phyloP scores from a whole-genome alignment of 2,797 vertebrate genomes.

The Synaphobranchus kaupii region DNA sequence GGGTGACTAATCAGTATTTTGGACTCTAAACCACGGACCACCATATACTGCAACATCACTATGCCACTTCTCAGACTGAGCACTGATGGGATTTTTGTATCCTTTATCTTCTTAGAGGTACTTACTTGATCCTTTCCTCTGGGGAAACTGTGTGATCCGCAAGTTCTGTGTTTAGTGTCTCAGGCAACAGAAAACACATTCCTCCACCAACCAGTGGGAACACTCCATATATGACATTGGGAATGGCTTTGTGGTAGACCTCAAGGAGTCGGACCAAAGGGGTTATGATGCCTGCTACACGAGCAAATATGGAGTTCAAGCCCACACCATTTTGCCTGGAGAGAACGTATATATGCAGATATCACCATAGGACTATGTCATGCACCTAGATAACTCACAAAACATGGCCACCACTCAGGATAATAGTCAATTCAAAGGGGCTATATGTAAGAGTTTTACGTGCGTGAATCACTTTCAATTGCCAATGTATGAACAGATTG shows the following conservation, averaged over 20 bases:
- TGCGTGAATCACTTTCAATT: too few species aligned
- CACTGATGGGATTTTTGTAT: neutral
- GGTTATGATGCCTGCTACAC: slow-evolving; percentile 78
- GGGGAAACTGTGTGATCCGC: slow-evolving; percentile 62
- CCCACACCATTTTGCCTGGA: slow-evolving; percentile 83
- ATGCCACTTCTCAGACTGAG: neutral
- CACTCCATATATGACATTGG: slow-evolving; percentile 78
- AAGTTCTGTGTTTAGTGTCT: slow-evolving; percentile 74
- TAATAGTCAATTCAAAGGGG: too few species aligned
- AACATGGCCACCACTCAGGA: neutral
- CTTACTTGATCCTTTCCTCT: slow-evolving; percentile 52
- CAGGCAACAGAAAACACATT: slow-evolving; percentile 78
- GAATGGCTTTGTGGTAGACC: slow-evolving; percentile 69
- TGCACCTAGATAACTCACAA: neutral
- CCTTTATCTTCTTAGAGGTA: neutral
- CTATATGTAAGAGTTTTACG: too few species aligned
- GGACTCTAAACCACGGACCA: too few species aligned
- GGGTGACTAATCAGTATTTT: neutral
- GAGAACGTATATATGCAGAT: neutral
- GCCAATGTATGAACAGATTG: too few species aligned
- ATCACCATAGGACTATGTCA: neutral
- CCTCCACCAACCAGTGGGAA: slow-evolving; percentile 63
- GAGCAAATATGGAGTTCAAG: slow-evolving; percentile 73
- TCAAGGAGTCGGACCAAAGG: slow-evolving; percentile 79
- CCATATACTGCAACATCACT: neutral